phyloP scores from a whole-genome alignment of 2,888 invertebrate genomes.

The Drosophila ezoana region DNA sequence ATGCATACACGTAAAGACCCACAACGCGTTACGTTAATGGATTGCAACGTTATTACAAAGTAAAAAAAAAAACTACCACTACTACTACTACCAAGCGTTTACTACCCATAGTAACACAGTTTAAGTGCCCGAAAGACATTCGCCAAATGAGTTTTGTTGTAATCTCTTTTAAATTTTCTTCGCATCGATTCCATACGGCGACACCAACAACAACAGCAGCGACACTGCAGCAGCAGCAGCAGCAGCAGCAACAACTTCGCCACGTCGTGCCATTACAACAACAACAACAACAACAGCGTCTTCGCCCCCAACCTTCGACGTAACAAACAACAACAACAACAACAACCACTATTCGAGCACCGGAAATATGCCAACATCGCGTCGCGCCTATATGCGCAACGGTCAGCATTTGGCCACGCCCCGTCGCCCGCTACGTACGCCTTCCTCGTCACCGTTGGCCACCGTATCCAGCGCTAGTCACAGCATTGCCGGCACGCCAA shows the following conservation, averaged over 20 bases:
- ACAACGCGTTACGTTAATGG: conserved; percentile 34
- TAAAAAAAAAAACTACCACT: conserved; percentile 7
- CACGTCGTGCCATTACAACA: conserved; percentile 20
- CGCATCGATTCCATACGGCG: conserved; percentile 73
- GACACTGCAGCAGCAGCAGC: conserved; percentile 31
- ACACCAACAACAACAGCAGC: conserved; percentile 49
- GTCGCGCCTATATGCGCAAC: conserved; percentile 77
- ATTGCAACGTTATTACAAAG: conserved; percentile 29
- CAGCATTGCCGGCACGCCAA: conserved; percentile 83
- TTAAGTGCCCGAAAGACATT: conserved; percentile 17
- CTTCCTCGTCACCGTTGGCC: conserved; percentile 84
- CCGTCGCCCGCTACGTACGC: conserved; percentile 84
- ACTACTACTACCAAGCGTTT: conserved; percentile 21
- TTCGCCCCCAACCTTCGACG: conserved; percentile 48
- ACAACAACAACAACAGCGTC: conserved; percentile 24
- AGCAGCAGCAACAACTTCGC: conserved; percentile 53
- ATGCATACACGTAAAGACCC: conserved; percentile 11
- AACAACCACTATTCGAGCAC: conserved; percentile 64
- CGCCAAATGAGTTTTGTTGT: conserved; percentile 60
- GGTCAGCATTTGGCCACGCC: conserved; percentile 74
- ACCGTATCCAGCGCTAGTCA: conserved; percentile 74
- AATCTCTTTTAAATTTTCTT: conserved; percentile 72
- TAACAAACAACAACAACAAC: conserved; percentile 43
- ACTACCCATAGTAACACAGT: conserved; percentile 11
- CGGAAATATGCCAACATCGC: conserved; percentile 53